Percentiles rank a stretch among this genome's conserved stretches.
Evolutionary conservation across 1,140 invertebrate species (phyloP).

Genomic region (Habropoda laboriosa): DNA sequence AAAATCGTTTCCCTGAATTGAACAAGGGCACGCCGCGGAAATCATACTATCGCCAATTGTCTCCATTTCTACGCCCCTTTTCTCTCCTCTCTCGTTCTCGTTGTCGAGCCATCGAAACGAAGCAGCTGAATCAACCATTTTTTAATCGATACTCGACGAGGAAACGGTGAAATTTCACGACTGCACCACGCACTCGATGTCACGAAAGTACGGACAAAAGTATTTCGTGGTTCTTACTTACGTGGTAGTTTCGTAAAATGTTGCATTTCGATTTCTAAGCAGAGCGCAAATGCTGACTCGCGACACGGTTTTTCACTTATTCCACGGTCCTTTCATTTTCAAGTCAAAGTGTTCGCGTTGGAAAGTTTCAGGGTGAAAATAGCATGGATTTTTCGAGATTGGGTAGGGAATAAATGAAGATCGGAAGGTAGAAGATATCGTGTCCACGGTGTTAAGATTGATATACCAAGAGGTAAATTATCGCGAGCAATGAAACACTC

Average conservation of each 20-base stretch:
- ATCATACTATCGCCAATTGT: slow-evolving; percentile 56
- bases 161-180: too few species aligned
- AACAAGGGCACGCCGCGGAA: slow-evolving; percentile 54
- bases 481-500: too few species aligned
- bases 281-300: not conserved
- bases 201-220: not conserved
- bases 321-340: not conserved
- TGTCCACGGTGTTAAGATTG: too few species aligned
- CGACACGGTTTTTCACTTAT: not conserved
- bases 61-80: not conserved
- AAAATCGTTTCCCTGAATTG: slow-evolving; percentile 62
- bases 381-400: too few species aligned
- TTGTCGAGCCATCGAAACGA: not conserved
- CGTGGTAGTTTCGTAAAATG: not conserved
- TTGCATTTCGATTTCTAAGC: not conserved
- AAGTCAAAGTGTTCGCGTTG: not conserved
- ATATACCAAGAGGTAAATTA: too few species aligned
- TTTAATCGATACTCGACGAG: not conserved
- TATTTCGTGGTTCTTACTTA: not conserved
- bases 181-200: too few species aligned
- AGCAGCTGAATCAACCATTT: not conserved
- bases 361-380: not conserved
- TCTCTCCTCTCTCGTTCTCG: not conserved
- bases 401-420: not conserved
- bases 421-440: not conserved